A percentile compares a stretch with the other conserved stretches of the same genome.
Evolutionary conservation across 1,140 invertebrate genomes (phyloP).

Genomic region (Drosophila orena): DNA sequence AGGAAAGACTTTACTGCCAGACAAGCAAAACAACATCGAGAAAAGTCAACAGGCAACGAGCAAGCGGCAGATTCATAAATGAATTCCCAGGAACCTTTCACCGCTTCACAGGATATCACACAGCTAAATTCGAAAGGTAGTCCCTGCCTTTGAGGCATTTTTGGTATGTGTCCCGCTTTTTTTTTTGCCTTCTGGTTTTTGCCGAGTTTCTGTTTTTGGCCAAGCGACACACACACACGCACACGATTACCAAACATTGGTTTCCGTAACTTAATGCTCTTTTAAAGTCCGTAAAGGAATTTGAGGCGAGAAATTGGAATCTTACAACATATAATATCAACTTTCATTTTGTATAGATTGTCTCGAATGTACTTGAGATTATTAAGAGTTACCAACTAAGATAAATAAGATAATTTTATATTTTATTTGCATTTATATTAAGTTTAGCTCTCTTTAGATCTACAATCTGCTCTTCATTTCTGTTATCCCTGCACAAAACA

Average conservation of each 20-base stretch:
- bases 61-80: slow-evolving; percentile 28
- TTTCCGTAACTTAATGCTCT: slow-evolving; percentile 27
- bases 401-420: too few relatives aligned
- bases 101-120: slow-evolving; percentile 24
- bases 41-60: slow-evolving; percentile 28
- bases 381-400: too few relatives aligned
- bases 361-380: too few relatives aligned
- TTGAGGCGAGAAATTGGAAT: neutral
- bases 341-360: too few relatives aligned
- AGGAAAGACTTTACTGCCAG: slow-evolving; percentile 4
- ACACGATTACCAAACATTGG: slow-evolving; percentile 26
- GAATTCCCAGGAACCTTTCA: slow-evolving; percentile 41
- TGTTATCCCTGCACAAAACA: too few relatives aligned
- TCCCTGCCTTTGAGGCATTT: slow-evolving; percentile 23
- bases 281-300: slow-evolving; percentile 8
- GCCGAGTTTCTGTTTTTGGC: neutral
- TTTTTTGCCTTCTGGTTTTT: neutral
- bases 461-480: neutral
- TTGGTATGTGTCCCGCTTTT: neutral
- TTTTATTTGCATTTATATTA: too few relatives aligned
- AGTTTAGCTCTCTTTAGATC: too few relatives aligned
- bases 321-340: neutral
- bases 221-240: slow-evolving; percentile 3
- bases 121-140: slow-evolving; percentile 16
- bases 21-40: slow-evolving; percentile 28